A percentile compares a stretch with the other conserved stretches of the same genome.
Evolutionary conservation across 1,140 invertebrate genomes (phyloP).

Genomic region (Gerris buenoi): DNA sequence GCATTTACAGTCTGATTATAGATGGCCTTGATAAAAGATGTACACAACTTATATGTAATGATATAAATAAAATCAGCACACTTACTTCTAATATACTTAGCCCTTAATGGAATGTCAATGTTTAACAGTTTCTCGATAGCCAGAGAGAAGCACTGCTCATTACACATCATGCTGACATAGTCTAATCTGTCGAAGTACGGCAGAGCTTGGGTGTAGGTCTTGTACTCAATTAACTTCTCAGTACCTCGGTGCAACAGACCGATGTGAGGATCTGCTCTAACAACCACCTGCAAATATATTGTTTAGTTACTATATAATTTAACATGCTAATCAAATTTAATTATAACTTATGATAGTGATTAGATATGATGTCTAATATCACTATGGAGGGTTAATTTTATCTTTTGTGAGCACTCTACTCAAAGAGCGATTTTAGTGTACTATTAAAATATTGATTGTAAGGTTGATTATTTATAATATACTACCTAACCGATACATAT

Average conservation of each 20-base stretch:
- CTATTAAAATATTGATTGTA: too few species aligned
- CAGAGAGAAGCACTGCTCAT: slow-evolving; percentile 91
- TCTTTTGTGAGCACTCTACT: too few species aligned
- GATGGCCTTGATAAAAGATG: too few species aligned
- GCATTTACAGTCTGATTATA: too few species aligned
- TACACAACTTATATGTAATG: too few species aligned
- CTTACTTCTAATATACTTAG: slow-evolving; percentile 90
- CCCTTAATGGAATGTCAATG: slow-evolving; percentile 82
- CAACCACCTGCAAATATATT: slow-evolving; percentile 46
- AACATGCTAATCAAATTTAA: too few species aligned
- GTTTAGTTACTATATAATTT: slow-evolving; percentile 5
- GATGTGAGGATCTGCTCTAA: slow-evolving; percentile 88
- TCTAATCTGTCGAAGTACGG: slow-evolving; percentile 92
- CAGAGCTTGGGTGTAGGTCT: slow-evolving; percentile 92
- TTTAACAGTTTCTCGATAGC: slow-evolving; percentile 93
- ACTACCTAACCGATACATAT: too few species aligned
- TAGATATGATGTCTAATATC: too few species aligned
- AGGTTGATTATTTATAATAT: too few species aligned
- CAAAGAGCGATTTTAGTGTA: too few species aligned
- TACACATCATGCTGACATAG: slow-evolving; percentile 99
- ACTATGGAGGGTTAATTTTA: too few species aligned
- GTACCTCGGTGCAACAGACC: slow-evolving; percentile 90
- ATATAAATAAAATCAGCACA: slow-evolving; percentile 21
- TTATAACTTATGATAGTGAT: too few species aligned
- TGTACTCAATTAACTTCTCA: slow-evolving; percentile 96